Base-by-base conservation (phyloP, 2,113 vertebrate genomes). In the Trogon surrucura region DNA sequence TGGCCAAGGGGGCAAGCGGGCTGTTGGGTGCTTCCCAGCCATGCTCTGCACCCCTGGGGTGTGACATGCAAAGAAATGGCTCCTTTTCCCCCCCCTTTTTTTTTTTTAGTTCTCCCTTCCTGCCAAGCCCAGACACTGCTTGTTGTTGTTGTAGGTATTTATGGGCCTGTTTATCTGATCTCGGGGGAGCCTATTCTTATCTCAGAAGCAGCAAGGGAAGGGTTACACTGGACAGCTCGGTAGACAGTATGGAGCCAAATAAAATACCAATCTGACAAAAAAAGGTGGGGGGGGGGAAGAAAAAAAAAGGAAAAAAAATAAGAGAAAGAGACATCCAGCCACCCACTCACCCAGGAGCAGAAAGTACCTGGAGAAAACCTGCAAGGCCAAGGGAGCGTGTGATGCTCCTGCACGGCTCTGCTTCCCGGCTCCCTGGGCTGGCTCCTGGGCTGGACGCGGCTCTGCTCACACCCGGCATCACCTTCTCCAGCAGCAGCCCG, bases 91-190 rank as follows among this genome's bases (percentile, higher is more conserved):
- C 7, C 56, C 16, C 27, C 16, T 36, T 50, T 67, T 36, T 25
- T 13, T 13, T 13, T 4, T 2, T n/a, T n/a, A n/a, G n/a, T n/a
- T 0, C 22, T 30, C 44, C 57, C 61, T 58, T 62, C 45, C 91
- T 91, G 88, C 90, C 82, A 66, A 95, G 75, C 89, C 69, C 77
- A 92, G 94, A 38, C 85, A 82, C 80, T 71, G 80, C 85, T 96
- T 91, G 77, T 97, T 97, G 96, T 96, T 96, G 96, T 92, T 96
- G 93, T 95, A 91, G 97, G 96, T 97, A 97, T 97, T 97, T 97
- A 97, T 97, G 97, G 95, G 96, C 96, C 94, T 97, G 97, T 98
- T 98, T 98, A 98, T 98, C 97, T 98, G 97, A 97, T 97, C 96
- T 97, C 93, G 15, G 71, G 96, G 97, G 97, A 98, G 97, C 89